Evolutionary conservation across 2,797 vertebrate species (phyloP).

Genomic region (Botia almorhae): DNA sequence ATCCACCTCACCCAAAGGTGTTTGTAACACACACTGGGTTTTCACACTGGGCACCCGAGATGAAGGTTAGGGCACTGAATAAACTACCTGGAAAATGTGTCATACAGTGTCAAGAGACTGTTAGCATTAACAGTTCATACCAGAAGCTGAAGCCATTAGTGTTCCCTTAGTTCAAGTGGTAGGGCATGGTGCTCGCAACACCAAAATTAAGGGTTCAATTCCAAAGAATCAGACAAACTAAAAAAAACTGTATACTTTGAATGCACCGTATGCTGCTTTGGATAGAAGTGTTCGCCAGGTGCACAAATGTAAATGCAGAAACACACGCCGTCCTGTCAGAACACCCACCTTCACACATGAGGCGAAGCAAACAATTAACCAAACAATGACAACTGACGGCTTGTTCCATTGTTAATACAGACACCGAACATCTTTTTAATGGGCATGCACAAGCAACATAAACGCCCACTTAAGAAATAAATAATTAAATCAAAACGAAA

Average conservation of each 20-base stretch:
- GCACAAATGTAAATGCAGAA: neutral
- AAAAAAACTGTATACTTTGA: neutral
- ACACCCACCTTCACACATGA: slow-evolving; percentile 34
- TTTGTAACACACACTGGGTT: slow-evolving; percentile 23
- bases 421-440: slow-evolving; percentile 44
- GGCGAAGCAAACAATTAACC: slow-evolving; percentile 40
- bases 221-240: neutral
- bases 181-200: too few species aligned
- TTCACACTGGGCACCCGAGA: slow-evolving; percentile 5
- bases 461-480: slow-evolving; percentile 18
- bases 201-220: neutral
- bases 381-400: slow-evolving; percentile 39
- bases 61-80: slow-evolving; percentile 33
- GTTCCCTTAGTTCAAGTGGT: too few species aligned
- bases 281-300: neutral
- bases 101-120: neutral
- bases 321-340: slow-evolving; percentile 15
- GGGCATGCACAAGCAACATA: slow-evolving; percentile 25
- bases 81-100: neutral
- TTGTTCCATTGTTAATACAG: slow-evolving; percentile 44
- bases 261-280: neutral
- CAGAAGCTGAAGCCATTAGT: neutral
- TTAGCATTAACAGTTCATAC: slow-evolving; percentile 7
- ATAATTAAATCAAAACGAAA: slow-evolving; percentile 19
- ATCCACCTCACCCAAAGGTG: slow-evolving; percentile 2